phyloP scores from a whole-genome alignment of 2,797 vertebrate genomes.

The Hippopotamyrus pictus region DNA sequence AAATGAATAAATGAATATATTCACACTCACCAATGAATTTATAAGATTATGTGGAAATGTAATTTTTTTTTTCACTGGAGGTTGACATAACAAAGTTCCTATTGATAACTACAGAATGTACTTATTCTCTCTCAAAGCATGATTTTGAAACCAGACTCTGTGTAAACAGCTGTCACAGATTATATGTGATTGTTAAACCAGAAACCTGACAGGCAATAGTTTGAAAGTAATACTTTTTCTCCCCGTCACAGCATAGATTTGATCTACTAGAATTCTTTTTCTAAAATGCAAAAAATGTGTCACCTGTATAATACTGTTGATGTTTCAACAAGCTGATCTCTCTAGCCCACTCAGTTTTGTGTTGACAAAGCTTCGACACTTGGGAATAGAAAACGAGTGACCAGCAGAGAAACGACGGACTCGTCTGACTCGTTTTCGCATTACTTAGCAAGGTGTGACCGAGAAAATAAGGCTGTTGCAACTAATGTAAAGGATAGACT shows the following conservation, averaged over 20 bases:
- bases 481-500: conserved; percentile 22
- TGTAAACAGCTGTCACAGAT: conserved; percentile 10
- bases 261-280: not conserved
- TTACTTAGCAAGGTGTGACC: conserved; percentile 69
- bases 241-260: not conserved
- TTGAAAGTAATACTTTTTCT: not conserved
- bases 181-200: not conserved
- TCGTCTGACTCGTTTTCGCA: conserved; percentile 58
- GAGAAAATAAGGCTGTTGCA: conserved; percentile 50
- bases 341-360: not conserved
- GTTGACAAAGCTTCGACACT: conserved; percentile 8
- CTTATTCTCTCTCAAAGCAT: not conserved
- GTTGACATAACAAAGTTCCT: not conserved
- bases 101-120: not conserved
- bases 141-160: not conserved
- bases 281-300: not conserved
- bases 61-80: not conserved
- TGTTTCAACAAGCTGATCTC: not conserved
- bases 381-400: conserved; percentile 12
- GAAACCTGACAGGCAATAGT: not conserved
- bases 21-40: not conserved
- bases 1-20: not conserved
- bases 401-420: conserved; percentile 36
- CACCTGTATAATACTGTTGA: not conserved
- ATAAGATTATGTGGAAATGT: not conserved